These are phyloP conservation scores for Lepus townsendii DNA, from an alignment of 2,797 vertebrate species.

Conservation along the genomic window DNA sequence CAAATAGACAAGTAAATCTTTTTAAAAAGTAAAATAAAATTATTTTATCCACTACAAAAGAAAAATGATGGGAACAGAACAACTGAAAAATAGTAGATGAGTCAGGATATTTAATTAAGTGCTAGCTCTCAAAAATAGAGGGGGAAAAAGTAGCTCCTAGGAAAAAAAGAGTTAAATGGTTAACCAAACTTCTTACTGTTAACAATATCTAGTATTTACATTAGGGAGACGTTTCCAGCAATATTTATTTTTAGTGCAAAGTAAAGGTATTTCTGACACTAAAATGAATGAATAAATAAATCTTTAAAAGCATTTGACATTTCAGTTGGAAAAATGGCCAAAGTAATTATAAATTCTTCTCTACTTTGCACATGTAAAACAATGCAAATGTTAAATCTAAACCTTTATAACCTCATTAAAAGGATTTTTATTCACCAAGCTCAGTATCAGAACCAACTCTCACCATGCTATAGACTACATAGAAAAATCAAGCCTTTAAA, in stretches of 20 bases:
- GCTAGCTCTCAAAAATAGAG: background rate
- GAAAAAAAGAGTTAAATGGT: background rate
- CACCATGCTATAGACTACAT: background rate
- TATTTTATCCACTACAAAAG: background rate
- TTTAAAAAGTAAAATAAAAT: too few species aligned
- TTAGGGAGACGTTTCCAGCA: background rate
- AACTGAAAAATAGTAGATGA: background rate
- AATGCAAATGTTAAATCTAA: background rate
- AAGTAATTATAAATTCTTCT: background rate
- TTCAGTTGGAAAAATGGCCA: background rate
- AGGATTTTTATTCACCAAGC: background rate
- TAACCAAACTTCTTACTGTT: background rate
- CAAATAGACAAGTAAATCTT: too few species aligned
- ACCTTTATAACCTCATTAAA: background rate
- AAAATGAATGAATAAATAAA: background rate
- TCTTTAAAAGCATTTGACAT: background rate
- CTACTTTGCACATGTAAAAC: background rate
- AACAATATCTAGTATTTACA: background rate
- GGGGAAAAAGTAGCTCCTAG: background rate
- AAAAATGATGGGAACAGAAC: background rate
- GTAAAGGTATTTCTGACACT: background rate
- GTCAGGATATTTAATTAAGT: constrained; percentile 33
- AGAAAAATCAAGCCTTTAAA: background rate
- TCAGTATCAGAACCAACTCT: background rate
- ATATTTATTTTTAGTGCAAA: background rate